Conservation (phyloP, 2,888 invertebrate genomes). For the Gortyna flavago region DNA sequence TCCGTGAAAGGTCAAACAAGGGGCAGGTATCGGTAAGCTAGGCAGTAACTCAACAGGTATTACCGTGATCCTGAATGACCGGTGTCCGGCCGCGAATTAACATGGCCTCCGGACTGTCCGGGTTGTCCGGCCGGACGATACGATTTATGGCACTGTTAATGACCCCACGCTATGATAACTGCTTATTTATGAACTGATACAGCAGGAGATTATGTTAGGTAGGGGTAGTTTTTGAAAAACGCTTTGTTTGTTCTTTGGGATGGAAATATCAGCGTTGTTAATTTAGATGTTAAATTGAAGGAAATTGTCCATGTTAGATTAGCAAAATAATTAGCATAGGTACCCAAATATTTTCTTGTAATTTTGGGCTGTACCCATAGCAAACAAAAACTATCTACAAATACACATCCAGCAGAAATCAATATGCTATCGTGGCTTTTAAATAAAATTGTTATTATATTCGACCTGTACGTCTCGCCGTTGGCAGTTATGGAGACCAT, state of each 20-base stretch:
- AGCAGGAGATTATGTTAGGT: conserved; percentile 40
- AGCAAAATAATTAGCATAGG: not conserved
- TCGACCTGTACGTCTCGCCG: not conserved
- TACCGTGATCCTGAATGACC: conserved; percentile 85
- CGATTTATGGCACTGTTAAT: conserved; percentile 79
- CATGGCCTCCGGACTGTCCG: conserved; percentile 72
- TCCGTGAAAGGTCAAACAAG: conserved; percentile 70
- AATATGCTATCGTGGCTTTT: too few species aligned
- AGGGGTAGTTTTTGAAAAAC: conserved; percentile 39
- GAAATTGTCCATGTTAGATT: not conserved
- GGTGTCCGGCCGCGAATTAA: conserved; percentile 81
- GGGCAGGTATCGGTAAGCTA: conserved; percentile 76
- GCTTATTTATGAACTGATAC: conserved; percentile 68
- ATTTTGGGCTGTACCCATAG: rapidly evolving
- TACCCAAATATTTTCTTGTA: not conserved
- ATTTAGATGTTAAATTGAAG: conserved; percentile 23
- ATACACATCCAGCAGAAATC: not conserved
- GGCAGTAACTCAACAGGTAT: conserved; percentile 89
- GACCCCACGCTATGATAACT: conserved; percentile 70
- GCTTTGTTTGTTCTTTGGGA: conserved; percentile 12
- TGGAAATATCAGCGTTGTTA: conserved; percentile 7
- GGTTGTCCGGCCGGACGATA: conserved; percentile 64
- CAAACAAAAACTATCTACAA: not conserved
- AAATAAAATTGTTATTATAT: not conserved
- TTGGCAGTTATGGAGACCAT: not conserved